These are phyloP conservation scores for Cotesia vestalis DNA, from an alignment of 1,140 invertebrate genomes.

Conservation along the genomic window DNA sequence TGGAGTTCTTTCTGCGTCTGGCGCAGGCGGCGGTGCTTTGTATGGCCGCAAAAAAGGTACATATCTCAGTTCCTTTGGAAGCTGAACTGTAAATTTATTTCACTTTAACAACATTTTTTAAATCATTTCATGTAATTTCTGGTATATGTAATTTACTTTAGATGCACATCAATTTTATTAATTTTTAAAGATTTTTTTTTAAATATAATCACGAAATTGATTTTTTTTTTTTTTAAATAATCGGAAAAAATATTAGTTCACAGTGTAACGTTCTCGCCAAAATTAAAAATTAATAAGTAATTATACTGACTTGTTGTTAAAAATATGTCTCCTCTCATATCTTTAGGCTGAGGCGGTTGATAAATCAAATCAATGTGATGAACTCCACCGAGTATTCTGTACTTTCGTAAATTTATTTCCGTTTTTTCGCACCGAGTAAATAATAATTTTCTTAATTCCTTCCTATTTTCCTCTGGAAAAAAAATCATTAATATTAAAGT, in stretches of 20 bases:
- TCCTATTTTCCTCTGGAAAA: slow-evolving; percentile 50
- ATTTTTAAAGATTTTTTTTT: too few relatives aligned
- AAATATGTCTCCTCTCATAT: slow-evolving; percentile 58
- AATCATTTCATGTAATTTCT: background rate
- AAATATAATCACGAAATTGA: too few relatives aligned
- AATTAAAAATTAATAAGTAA: too few relatives aligned
- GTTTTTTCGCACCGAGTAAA: slow-evolving; percentile 58
- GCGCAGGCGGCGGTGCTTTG: slow-evolving; percentile 73
- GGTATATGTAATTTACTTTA: background rate
- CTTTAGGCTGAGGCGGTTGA: slow-evolving; percentile 73
- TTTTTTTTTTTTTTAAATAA: too few relatives aligned
- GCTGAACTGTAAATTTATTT: slow-evolving; percentile 67
- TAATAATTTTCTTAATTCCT: slow-evolving; percentile 53
- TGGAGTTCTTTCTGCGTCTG: slow-evolving; percentile 74
- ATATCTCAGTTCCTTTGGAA: slow-evolving; percentile 72
- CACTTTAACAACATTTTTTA: background rate
- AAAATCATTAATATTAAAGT: background rate
- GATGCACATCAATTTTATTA: too few relatives aligned
- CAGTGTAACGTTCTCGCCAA: too few relatives aligned
- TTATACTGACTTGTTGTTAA: slow-evolving; percentile 62
- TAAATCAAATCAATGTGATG: slow-evolving; percentile 72
- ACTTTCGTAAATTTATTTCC: slow-evolving; percentile 75
- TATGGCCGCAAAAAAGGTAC: slow-evolving; percentile 77
- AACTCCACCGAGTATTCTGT: slow-evolving; percentile 72
- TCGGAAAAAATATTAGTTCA: too few relatives aligned